Evolutionary conservation across 2,797 vertebrate species (phyloP), one percentile per base, ranked within the genome.

Genomic region (Clarias pachynema): DNA sequence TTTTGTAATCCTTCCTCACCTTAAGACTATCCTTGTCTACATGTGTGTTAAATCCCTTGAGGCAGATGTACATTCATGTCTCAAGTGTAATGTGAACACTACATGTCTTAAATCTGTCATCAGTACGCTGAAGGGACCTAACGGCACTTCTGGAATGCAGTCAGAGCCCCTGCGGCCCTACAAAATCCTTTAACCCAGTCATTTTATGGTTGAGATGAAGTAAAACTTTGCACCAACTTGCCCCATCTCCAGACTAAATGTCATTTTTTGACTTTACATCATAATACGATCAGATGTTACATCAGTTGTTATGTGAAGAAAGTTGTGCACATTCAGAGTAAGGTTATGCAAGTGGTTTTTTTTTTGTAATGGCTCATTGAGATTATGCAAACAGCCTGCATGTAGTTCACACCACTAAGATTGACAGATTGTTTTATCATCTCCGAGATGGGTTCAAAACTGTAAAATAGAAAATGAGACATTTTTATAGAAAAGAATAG

Each of bases 101-200:
- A 26, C 24, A 9, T 40, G 60, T 65, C 29, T 80, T 80, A 85
- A 72, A 72, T 73, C 57, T 85, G 40, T 63, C 66, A 40, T 22
- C 20, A 3, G 34, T 60, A 37, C 22, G 56, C 34, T 70, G 34
- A 81, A 20, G 22, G 26, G 16, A 53, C 62, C 2, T 73, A 16
- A n/a, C 18, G 31, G 79, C 24, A 7, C 31, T 62, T 74, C 24
- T 22, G 69, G 70, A 85, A 81, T 59, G 84, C 44, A 59, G 29
- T 34, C 9, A 56, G 24, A 85, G 34, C 26, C 44, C 59, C 29
- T 18, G n/a, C 56, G 60, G 69, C 29, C 29, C 65, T 70, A 29
- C 34, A 69, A 18, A n/a, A 31, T 83, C 69, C 37, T 26, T 65
- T 34, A 77, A 26, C 44, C 82, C 40, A 29, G 73, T 81, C 40